Base-by-base conservation (phyloP, 2,797 vertebrate species). In the Hemitrygon akajei region DNA sequence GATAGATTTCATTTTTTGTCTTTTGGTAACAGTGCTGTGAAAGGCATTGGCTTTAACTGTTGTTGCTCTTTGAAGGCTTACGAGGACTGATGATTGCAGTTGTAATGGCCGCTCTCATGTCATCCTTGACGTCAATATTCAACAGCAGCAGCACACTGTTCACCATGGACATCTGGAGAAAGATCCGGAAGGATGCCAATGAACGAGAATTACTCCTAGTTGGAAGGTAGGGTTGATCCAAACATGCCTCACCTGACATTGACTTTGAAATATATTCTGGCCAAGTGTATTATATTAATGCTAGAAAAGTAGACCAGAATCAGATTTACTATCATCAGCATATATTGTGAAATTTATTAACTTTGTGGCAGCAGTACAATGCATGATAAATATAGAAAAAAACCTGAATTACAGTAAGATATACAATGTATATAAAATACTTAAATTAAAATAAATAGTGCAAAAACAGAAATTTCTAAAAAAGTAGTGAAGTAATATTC, bases 111-210 rank as follows among this genome's bases (percentile, higher is more conserved):
- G 98, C 97, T 0, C 97, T 99, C 94, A 97, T 98, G 98, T 99
- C 98, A 0, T 98, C 98, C 0, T 96, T 99, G 95, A 98, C 98
- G 4, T 99, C 98, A 95, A 97, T 98, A 95, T 98, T 98, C 94
- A 99, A 98, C 96, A 98, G 98, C 96, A 98, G 98, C 96, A 98
- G 98, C 95, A 97, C 97, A 0, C 97, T 99, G 79, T 98, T 98
- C 96, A 98, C 98, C 94, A 97, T 98, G 98, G 98, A 98, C 97
- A 97, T 98, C 96, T 98, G 98, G 98, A 97, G 97, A 96, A 98
- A 97, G 94, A 95, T 98, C 94, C 96, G 98, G 40, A 95, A 96
- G 0, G 93, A 82, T 0, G 98, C 98, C 0, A 94, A 96, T 0
- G 98, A 99, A 95, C 97, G 94, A 93, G 98, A 99, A 95, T 97